Percentiles rank a stretch among this genome's conserved stretches.
Evolutionary conservation across 2,888 invertebrate species (phyloP).

Genomic region (Caenorhabditis drosophilae): DNA sequence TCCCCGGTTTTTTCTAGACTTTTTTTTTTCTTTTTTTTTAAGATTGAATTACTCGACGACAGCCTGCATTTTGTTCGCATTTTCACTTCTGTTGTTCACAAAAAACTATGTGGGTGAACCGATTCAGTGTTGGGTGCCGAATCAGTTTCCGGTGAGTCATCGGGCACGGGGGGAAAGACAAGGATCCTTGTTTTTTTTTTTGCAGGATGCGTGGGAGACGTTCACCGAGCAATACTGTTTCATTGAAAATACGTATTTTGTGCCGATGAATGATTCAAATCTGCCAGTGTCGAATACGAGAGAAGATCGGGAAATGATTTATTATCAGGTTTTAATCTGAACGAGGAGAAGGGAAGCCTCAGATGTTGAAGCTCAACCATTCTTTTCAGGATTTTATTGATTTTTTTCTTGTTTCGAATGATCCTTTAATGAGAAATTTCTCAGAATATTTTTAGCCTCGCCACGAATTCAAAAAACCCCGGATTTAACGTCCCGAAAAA

Average conservation of each 20-base stretch:
- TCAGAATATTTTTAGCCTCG: too few relatives aligned
- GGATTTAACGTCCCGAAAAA: too few relatives aligned
- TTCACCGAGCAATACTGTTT: constrained; percentile 73
- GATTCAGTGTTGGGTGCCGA: constrained; percentile 70
- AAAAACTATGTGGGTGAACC: constrained; percentile 73
- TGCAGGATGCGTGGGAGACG: constrained; percentile 70
- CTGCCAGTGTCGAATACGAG: constrained; percentile 42
- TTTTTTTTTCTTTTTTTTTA: constrained; percentile 2
- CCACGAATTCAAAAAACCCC: too few relatives aligned
- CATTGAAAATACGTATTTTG: constrained; percentile 72
- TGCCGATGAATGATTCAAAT: constrained; percentile 49
- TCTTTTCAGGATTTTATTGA: too few relatives aligned
- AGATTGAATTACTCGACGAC: constrained; percentile 70
- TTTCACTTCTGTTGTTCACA: constrained; percentile 70
- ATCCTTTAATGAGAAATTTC: too few relatives aligned
- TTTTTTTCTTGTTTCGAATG: too few relatives aligned
- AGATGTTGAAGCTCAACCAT: too few relatives aligned
- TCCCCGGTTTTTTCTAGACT: neutral
- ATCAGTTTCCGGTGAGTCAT: constrained; percentile 53
- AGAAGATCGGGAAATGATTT: constrained; percentile 53
- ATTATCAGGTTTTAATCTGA: constrained; percentile 56
- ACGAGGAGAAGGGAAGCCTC: too few relatives aligned
- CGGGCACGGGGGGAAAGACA: neutral
- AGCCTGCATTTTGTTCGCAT: constrained; percentile 70
- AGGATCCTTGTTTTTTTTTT: too few relatives aligned